These are phyloP conservation scores for Typhlichthys subterraneus DNA, from an alignment of 2,797 vertebrate genomes.

Conservation along the genomic window DNA sequence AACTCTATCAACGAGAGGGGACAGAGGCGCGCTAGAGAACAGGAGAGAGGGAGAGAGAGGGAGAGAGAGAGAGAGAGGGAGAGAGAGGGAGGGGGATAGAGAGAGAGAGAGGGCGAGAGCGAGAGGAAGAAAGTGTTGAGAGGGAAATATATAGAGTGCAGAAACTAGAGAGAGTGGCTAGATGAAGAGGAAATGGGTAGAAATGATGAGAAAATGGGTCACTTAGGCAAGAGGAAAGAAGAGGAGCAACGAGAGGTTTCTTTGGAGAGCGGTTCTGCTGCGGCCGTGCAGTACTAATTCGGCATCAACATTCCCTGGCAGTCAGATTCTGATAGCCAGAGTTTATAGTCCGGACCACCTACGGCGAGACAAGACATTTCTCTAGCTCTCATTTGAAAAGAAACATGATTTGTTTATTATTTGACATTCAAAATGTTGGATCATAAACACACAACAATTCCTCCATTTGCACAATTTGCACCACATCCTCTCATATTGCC, in stretches of 20 bases:
- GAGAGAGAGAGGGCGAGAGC: conserved; percentile 13
- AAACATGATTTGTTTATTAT: no score
- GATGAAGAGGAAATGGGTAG: neutral
- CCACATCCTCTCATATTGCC: no score
- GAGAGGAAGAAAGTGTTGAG: neutral
- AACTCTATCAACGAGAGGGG: conserved; percentile 53
- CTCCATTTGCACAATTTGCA: no score
- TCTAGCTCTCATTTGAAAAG: no score
- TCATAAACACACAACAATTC: no score
- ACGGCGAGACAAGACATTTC: no score
- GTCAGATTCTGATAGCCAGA: conserved; percentile 4
- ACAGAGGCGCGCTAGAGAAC: neutral
- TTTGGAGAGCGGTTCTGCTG: conserved; percentile 59
- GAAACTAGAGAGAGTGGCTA: neutral
- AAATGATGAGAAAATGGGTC: conserved; percentile 66
- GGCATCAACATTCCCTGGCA: conserved; percentile 44
- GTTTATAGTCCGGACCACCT: no score
- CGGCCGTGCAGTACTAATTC: conserved; percentile 48
- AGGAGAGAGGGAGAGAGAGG: neutral
- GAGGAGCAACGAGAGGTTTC: conserved; percentile 43
- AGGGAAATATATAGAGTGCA: no score
- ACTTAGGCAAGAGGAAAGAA: conserved; percentile 51
- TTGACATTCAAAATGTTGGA: no score
- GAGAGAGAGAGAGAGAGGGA: neutral
- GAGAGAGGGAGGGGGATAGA: conserved; percentile 10